Evolutionary conservation across 1,140 invertebrate genomes (phyloP), one percentile per base, ranked within the genome.

Genomic region (Lucilia sericata): DNA sequence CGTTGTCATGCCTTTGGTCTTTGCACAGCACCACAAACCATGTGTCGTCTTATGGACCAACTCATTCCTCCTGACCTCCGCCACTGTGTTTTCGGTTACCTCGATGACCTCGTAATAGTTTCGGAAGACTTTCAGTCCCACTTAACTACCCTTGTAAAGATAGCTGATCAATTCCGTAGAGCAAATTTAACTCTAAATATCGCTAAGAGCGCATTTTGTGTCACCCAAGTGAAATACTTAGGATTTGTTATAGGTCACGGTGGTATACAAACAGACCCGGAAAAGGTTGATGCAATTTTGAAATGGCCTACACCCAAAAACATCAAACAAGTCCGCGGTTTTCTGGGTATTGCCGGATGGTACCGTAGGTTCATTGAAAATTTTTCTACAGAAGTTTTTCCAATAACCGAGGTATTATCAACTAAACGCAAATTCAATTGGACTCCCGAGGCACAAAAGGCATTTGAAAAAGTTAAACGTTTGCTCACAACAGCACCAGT

Each of bases 331-430:
- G 5, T 82, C 1, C 17, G 82, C 2, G 34, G 81, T 3, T 85
- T 85, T 21, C 25, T 90, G 2, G 88, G 88, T 8, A 86, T 89
- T 81, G 83, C 80, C 3, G 87, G 81, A 5, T 88, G 89, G 88
- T 91, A 91, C 82, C 74, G 85, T 0, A 70, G 87, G 30, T 92
- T 92, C 83, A 87, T 91, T 14, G 34, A 83, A 19, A 85, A 89
- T 80, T 92, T 89, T 85, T 84, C 91, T 0, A 82, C 80, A 10
- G 76, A 88, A 5, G 82, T 87, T 4, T 83, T 60, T 8, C 91
- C 91, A 3, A 82, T 92, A 2, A 89, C 86, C 8, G 84, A 86
- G 8, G 82, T 91, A 4, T 55, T 88, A 8, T 87, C 84, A 65
- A 91, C 91, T 81, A 81, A 85, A n/a, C 78, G 34, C 5, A 76